These are phyloP conservation scores for Hippocampus guttulatus DNA, from an alignment of 2,113 vertebrate species.

Conservation along the genomic window DNA sequence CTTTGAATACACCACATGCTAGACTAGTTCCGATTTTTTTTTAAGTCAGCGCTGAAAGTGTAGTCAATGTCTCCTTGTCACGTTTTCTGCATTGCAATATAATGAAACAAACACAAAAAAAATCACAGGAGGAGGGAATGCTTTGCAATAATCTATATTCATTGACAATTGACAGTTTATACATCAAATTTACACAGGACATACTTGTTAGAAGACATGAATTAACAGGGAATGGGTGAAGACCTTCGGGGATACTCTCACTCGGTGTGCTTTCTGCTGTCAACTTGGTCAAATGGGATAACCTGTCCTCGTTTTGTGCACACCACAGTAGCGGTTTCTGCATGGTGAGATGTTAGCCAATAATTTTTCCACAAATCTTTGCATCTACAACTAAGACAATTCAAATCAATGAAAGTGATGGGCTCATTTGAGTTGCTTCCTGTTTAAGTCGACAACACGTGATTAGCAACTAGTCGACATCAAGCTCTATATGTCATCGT, in stretches of 20 bases:
- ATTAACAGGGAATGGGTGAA: background rate
- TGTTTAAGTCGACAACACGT: background rate
- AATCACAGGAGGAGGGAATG: background rate
- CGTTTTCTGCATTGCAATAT: background rate
- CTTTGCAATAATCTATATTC: constrained; percentile 2
- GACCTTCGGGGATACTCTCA: background rate
- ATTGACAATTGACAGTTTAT: background rate
- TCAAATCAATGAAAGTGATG: background rate
- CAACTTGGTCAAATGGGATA: background rate
- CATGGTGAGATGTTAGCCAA: background rate
- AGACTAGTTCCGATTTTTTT: no score
- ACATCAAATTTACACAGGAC: background rate
- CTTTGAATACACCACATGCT: no score
- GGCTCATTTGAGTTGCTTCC: background rate
- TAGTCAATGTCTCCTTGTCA: background rate
- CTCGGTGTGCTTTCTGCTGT: background rate
- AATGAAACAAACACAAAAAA: background rate
- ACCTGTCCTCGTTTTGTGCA: background rate
- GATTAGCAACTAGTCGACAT: background rate
- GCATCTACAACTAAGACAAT: background rate
- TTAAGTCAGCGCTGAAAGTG: no score
- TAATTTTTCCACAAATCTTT: background rate
- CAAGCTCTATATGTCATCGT: background rate
- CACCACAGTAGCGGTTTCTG: background rate
- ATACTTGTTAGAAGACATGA: background rate